Evolutionary conservation across 2,888 invertebrate species (phyloP).

Genomic region (Blera fallax): DNA sequence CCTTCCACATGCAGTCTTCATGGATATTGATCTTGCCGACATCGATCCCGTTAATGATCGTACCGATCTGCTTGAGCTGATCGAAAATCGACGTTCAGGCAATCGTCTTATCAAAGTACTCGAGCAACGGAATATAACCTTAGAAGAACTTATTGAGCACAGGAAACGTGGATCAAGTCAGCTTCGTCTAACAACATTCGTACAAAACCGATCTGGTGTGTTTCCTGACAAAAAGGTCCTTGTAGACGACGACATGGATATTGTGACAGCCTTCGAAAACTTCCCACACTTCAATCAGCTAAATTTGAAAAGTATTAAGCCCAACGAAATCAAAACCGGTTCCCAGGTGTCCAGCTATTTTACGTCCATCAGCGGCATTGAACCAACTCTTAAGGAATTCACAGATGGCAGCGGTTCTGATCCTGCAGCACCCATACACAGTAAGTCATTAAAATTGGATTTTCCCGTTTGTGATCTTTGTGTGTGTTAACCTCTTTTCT

Average conservation of each 20-base stretch:
- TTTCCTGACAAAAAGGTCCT: constrained; percentile 82
- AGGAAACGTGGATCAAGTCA: constrained; percentile 91
- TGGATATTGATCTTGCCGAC: constrained; percentile 75
- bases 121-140: constrained; percentile 89
- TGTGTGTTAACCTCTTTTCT: too few species aligned
- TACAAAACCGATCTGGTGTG: constrained; percentile 82
- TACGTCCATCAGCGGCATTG: constrained; percentile 82
- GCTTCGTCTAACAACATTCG: constrained; percentile 89
- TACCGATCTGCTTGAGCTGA: constrained; percentile 86
- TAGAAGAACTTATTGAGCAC: constrained; percentile 89
- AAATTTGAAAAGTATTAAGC: constrained; percentile 81
- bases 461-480: neutral
- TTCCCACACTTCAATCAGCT: constrained; percentile 82
- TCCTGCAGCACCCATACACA: constrained; percentile 48
- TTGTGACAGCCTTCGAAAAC: constrained; percentile 85
- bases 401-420: constrained; percentile 80
- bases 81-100: constrained; percentile 85
- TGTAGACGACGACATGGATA: constrained; percentile 84
- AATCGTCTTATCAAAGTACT: constrained; percentile 87
- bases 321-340: constrained; percentile 82
- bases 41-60: constrained; percentile 80
- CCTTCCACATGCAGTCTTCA: constrained; percentile 47
- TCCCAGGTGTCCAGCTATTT: constrained; percentile 83
- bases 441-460: constrained; percentile 68
- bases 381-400: constrained; percentile 81